Base-by-base conservation (phyloP, 92 coral and sea anemone species). In the Ricordea florida region DNA sequence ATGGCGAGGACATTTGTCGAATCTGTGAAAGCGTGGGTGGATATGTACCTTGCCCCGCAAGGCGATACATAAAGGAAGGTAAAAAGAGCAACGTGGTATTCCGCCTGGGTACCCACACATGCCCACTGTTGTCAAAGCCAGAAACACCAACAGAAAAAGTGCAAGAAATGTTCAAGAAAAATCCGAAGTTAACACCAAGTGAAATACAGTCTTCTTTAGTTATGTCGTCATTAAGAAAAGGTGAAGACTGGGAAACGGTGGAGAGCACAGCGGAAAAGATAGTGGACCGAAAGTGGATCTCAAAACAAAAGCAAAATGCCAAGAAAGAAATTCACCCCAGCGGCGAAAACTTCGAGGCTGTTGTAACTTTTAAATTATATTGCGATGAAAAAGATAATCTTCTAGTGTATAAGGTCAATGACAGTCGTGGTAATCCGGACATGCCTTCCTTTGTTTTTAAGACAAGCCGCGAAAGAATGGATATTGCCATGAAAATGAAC, bases 401-500 rank as follows among this genome's bases (percentile, higher is more conserved):
- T 10, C 24, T 56, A 6, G 55, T 80, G 1, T 81, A 20, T 66
- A 86, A 59, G 61, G 61, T 80, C 5, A 86, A 86, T 36, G 84
- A 86, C 55, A 74, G 78, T 26, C 26, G 87, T 13, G 46, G 91
- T 22, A 86, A 86, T 43, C 91, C 62, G 5, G 73, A 80, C 31
- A 26, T 74, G 30, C 69, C 79, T 13, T 86, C 80, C n/a, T 76
- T 18, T 68, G 79, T 74, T 23, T 85, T 79, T 48, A 85, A 85
- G 37, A 57, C 79, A 4, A 80, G 80, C 49, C 56, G 50, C 18
- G 74, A 22, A 30, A 48, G 72, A 25, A 85, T 85, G 78, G 15
- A 59, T 29, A 72, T 86, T 29, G 87, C 91, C 21, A 6, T 22
- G 4, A 74, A 51, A 1, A 86, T 80, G 91, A 32, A 80, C 40